Base-by-base conservation (phyloP, 2,797 vertebrate species). In the Crocidura indochinensis region DNA sequence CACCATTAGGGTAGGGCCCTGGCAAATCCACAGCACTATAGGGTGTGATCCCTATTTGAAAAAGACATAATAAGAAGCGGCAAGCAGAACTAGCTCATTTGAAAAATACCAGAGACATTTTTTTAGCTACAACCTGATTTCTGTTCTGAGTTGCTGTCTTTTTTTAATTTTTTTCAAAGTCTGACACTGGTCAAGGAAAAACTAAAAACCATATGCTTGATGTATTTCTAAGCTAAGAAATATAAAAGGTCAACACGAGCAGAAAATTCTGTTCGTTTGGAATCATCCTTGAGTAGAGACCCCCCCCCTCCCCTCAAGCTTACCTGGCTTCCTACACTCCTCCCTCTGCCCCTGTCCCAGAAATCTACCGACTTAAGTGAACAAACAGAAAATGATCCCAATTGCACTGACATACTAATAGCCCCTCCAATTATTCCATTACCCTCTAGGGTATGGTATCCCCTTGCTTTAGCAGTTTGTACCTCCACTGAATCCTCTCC, bases 221-320 rank as follows among this genome's bases (percentile, higher is more conserved):
- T 84, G 29, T n/a, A 38, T 38, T 38, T 38, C 38, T 38, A 38
- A 38, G 15, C 65, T 81, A 47, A 73, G 56, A 92, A 88, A 56
- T 29, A 47, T 44, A 77, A 10, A 87, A 60, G 29, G 2, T 44
- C 15, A 44, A 26, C 79, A 68, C 69, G 31, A 53, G 14, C 4
- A 15, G 56, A 65, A 38, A n/a, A 0, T 53, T n/a, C n/a, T 62
- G 67, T 44, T 78, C 10, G 11, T 68, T 56, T 64, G 27, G 82
- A 91, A 60, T 26, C 26, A 84, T 72, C 27, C 44, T 26, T 46
- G 65, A 88, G 68, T 22, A 95, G 64, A 53, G 15, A 73, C 11
- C 19, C 53, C 53, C 53, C 53, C 53, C 11, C 53, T 6, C 53
- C n/a, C n/a, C n/a, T n/a, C n/a, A n/a, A 56, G 6, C 53, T 11